Conservation (phyloP, 2,113 vertebrate genomes). For the Choloepus hoffmanni region DNA sequence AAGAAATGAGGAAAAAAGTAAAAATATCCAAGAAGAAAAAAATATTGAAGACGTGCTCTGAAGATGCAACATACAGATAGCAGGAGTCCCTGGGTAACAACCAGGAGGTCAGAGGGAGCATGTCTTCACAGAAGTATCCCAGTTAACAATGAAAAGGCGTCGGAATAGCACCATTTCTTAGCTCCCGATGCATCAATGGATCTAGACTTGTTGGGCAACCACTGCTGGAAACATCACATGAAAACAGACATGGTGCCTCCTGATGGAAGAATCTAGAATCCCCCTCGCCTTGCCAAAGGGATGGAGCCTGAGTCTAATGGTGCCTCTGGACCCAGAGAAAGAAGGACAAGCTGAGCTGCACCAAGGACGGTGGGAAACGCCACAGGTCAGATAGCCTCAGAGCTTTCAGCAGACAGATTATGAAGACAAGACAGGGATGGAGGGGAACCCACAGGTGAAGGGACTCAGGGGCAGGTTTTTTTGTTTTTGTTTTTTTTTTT, state of each 20-base stretch:
- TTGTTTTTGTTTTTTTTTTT: neutral
- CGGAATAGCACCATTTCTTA: rapidly evolving
- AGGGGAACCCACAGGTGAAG: neutral
- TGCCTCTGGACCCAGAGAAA: neutral
- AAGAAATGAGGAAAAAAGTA: neutral
- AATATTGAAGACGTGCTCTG: neutral
- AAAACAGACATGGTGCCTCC: neutral
- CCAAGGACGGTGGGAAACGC: neutral
- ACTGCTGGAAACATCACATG: neutral
- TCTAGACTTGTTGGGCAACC: neutral
- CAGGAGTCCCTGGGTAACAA: neutral
- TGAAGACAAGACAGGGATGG: neutral
- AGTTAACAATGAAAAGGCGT: neutral
- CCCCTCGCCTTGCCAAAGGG: neutral
- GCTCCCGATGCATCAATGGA: rapidly evolving
- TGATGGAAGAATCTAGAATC: neutral
- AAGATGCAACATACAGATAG: neutral
- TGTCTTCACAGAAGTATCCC: neutral
- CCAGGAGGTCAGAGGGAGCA: rapidly evolving
- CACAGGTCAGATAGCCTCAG: neutral
- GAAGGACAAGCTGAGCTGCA: neutral
- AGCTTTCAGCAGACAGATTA: neutral
- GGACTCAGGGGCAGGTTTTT: neutral
- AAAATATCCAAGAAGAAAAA: neutral
- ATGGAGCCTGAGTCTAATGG: neutral